These are phyloP conservation scores for Heliconius erato DNA, from an alignment of 2,888 invertebrate species.

Conservation along the genomic window DNA sequence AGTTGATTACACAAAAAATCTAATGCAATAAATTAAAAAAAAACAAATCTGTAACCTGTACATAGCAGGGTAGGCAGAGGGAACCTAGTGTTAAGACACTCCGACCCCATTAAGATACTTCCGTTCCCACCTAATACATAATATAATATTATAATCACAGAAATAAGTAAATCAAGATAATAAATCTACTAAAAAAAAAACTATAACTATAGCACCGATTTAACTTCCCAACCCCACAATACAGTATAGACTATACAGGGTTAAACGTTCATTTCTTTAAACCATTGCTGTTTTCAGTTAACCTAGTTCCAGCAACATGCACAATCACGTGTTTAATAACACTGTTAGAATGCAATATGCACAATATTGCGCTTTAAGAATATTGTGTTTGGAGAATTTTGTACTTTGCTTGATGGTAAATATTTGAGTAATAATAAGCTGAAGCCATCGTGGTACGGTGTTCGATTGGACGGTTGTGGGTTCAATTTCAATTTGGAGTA, in stretches of 20 bases:
- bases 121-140: no score
- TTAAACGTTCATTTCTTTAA: slow-evolving; percentile 38
- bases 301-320: slow-evolving; percentile 56
- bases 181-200: not conserved
- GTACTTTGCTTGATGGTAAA: not conserved
- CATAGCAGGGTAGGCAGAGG: no score
- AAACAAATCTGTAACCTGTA: no score
- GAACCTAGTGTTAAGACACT: no score
- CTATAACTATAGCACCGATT: not conserved
- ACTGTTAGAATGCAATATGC: slow-evolving; percentile 53
- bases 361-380: slow-evolving; percentile 40
- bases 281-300: slow-evolving; percentile 50
- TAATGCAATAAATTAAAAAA: no score
- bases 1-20: no score
- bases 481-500: not conserved
- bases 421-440: not conserved
- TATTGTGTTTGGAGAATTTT: slow-evolving; percentile 14
- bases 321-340: slow-evolving; percentile 58
- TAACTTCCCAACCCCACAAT: slow-evolving; percentile 8
- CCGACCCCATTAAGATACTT: no score
- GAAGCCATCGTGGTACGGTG: no score
- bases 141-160: no score
- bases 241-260: slow-evolving; percentile 27
- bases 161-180: no score
- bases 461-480: not conserved